These are phyloP conservation scores for Actias luna DNA, from an alignment of 2,888 invertebrate genomes.

Conservation along the genomic window DNA sequence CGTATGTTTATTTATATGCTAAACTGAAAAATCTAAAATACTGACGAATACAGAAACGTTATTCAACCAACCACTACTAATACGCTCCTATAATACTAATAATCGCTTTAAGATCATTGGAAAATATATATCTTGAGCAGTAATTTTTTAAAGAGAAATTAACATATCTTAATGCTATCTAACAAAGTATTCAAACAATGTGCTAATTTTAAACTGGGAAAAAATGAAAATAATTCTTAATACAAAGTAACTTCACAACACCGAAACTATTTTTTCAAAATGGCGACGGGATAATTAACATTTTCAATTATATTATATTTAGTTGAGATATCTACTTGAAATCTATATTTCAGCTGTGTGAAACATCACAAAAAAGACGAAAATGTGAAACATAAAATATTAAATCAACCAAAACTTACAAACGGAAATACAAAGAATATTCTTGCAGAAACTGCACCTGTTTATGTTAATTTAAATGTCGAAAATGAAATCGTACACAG, in stretches of 20 bases:
- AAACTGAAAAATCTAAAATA: too few species aligned
- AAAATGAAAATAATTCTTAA: not conserved
- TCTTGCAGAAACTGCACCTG: constrained; percentile 36
- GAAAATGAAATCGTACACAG: constrained; percentile 25
- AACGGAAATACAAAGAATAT: constrained; percentile 23
- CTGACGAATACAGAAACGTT: not conserved
- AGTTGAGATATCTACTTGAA: not conserved
- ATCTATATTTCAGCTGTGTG: constrained; percentile 15
- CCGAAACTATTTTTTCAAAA: not conserved
- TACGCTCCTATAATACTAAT: too few species aligned
- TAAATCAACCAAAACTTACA: constrained; percentile 17
- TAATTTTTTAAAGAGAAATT: too few species aligned
- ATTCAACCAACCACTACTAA: not conserved
- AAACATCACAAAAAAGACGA: not conserved
- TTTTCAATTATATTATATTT: not conserved
- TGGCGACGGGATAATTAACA: too few species aligned
- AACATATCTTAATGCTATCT: too few species aligned
- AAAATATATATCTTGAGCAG: too few species aligned
- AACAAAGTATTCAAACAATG: too few species aligned
- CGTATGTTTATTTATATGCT: not conserved
- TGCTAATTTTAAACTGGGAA: too few species aligned
- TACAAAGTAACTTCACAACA: not conserved
- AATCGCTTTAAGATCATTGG: too few species aligned
- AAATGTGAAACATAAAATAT: constrained; percentile 1
- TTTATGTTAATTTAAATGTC: constrained; percentile 45